Evolutionary conservation across 2,113 vertebrate genomes (phyloP).

Genomic region (Eulemur macaco): DNA sequence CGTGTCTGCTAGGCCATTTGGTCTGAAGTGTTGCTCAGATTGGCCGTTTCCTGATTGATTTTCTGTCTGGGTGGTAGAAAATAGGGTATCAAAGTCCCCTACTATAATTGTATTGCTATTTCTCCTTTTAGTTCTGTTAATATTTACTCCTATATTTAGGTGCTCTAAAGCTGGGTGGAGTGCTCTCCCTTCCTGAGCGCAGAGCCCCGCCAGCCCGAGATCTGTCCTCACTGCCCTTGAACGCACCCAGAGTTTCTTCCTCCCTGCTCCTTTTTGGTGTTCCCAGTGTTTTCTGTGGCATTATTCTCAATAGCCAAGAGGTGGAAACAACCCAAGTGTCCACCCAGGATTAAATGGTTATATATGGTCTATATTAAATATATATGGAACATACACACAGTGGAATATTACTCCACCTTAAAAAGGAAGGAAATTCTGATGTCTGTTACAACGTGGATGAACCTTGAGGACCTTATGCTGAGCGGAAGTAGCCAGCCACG

Average conservation of each 20-base stretch:
- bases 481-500: too few relatives aligned
- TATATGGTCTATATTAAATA: too few relatives aligned
- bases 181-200: background rate
- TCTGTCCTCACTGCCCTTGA: background rate
- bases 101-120: background rate
- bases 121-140: background rate
- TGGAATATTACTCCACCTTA: background rate
- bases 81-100: background rate
- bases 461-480: background rate
- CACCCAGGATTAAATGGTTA: background rate
- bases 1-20: background rate
- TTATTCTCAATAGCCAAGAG: background rate
- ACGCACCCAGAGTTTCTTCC: background rate
- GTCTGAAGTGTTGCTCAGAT: background rate
- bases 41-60: background rate
- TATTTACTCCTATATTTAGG: background rate
- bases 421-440: background rate
- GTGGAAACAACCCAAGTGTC: background rate
- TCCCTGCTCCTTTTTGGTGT: background rate
- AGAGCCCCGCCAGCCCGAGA: background rate
- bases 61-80: background rate
- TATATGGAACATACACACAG: background rate
- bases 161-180: background rate
- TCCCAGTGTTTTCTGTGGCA: too few relatives aligned
- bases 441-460: background rate